A percentile compares a stretch with the other conserved stretches of the same genome.
phyloP scores from a whole-genome alignment of 2,888 invertebrate species.

The Platypus cylindrus region DNA sequence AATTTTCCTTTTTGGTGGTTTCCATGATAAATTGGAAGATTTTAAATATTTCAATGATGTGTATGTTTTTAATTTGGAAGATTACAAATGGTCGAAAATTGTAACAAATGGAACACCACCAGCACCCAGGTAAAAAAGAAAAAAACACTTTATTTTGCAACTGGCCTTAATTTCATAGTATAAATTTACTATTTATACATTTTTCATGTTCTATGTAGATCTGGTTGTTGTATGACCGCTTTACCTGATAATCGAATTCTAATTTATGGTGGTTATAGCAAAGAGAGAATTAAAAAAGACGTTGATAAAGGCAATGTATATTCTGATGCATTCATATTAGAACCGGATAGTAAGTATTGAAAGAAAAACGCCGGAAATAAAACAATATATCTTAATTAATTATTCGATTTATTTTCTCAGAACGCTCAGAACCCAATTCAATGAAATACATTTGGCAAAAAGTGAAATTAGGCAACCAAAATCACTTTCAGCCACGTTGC shows the following conservation, averaged over 20 bases:
- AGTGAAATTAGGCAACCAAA: slow-evolving; percentile 50
- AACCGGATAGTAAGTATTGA: slow-evolving; percentile 47
- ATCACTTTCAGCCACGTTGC: slow-evolving; percentile 50
- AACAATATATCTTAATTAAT: neutral
- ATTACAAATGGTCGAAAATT: slow-evolving; percentile 64
- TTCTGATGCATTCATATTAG: slow-evolving; percentile 55
- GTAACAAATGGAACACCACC: slow-evolving; percentile 55
- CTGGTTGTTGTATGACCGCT: slow-evolving; percentile 66
- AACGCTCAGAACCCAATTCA: too few relatives aligned
- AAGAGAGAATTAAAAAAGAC: slow-evolving; percentile 59
- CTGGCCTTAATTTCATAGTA: neutral
- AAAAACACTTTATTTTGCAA: neutral
- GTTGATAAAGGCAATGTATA: slow-evolving; percentile 59
- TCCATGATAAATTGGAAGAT: slow-evolving; percentile 75
- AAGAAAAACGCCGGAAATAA: neutral
- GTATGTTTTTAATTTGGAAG: slow-evolving; percentile 67
- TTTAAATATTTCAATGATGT: slow-evolving; percentile 85
- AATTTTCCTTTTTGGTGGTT: slow-evolving; percentile 81
- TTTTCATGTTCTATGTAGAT: slow-evolving; percentile 26
- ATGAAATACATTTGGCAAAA: slow-evolving; percentile 60
- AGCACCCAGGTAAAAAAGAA: slow-evolving; percentile 43
- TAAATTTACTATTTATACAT: neutral
- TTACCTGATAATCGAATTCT: slow-evolving; percentile 49
- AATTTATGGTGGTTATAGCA: slow-evolving; percentile 68
- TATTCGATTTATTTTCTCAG: slow-evolving; percentile 31